phyloP scores from a whole-genome alignment of 1,140 invertebrate species.

The Sminthurides bifidus region DNA sequence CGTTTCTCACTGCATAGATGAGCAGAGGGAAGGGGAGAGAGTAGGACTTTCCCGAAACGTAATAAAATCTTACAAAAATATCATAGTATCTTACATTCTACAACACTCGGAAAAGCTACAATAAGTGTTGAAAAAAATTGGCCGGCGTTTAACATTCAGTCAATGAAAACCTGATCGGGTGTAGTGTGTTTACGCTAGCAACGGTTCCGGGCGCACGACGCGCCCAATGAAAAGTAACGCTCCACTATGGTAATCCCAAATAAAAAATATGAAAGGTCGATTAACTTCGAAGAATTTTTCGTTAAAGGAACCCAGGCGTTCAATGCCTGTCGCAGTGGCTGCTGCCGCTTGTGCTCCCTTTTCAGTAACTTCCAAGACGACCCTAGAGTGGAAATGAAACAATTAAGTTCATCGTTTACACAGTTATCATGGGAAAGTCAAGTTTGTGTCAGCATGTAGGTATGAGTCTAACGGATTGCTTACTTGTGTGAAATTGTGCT shows the following conservation, averaged over 20 bases:
- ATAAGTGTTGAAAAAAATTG: too few species aligned
- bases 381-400: constrained; percentile 28
- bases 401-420: constrained; percentile 1
- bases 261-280: constrained; percentile 39
- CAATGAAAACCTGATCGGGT: too few species aligned
- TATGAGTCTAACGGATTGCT: constrained; percentile 1
- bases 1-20: too few species aligned
- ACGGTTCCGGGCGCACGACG: constrained; percentile 33
- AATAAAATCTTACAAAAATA: too few species aligned
- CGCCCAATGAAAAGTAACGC: constrained; percentile 37
- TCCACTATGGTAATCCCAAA: constrained; percentile 38
- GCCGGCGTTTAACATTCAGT: too few species aligned
- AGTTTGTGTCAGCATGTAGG: background rate
- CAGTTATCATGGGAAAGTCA: background rate
- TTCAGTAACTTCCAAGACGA: constrained; percentile 34
- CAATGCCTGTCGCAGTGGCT: constrained; percentile 31
- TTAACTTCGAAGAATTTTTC: constrained; percentile 39
- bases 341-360: constrained; percentile 32
- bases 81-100: too few species aligned
- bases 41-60: too few species aligned
- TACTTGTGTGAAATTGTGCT: constrained; percentile 34
- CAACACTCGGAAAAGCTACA: too few species aligned
- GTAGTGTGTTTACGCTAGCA: constrained; percentile 24
- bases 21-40: too few species aligned
- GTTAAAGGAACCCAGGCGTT: constrained; percentile 32